Evolutionary conservation across 2,888 invertebrate genomes (phyloP).

Genomic region (Aleiodes leptofemur): DNA sequence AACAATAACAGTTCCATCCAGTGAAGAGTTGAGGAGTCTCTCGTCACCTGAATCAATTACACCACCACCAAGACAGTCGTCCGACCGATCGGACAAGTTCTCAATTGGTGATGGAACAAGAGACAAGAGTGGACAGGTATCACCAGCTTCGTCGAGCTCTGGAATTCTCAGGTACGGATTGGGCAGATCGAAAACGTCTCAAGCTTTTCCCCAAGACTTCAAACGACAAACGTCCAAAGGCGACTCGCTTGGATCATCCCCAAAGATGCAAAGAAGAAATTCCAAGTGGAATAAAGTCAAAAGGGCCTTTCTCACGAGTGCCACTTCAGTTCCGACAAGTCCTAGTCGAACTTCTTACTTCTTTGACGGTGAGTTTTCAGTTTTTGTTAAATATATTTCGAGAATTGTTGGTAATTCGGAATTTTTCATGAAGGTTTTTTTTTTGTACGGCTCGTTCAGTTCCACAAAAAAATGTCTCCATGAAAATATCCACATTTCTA

Average conservation of each 20-base stretch:
- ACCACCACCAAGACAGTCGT: constrained; percentile 55
- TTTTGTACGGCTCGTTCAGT: too few relatives aligned
- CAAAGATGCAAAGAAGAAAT: constrained; percentile 76
- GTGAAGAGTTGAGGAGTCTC: constrained; percentile 76
- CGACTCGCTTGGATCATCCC: constrained; percentile 62
- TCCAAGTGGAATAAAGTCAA: constrained; percentile 87
- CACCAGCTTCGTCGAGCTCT: constrained; percentile 50
- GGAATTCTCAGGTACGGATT: constrained; percentile 52
- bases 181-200: constrained; percentile 57
- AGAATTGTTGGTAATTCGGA: too few relatives aligned
- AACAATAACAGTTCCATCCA: constrained; percentile 80
- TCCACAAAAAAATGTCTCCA: too few relatives aligned
- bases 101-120: constrained; percentile 52
- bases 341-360: constrained; percentile 81
- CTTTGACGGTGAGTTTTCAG: constrained; percentile 61
- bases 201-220: constrained; percentile 56
- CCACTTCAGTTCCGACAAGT: constrained; percentile 83
- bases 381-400: too few relatives aligned
- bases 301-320: constrained; percentile 81
- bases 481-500: too few relatives aligned
- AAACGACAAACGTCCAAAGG: constrained; percentile 60
- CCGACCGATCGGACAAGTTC: constrained; percentile 56
- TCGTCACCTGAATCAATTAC: constrained; percentile 71
- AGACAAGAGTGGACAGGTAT: constrained; percentile 47
- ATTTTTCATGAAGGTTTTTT: too few relatives aligned